phyloP scores from a whole-genome alignment of 2,113 vertebrate genomes.

The Heterotilapia buettikoferi region DNA sequence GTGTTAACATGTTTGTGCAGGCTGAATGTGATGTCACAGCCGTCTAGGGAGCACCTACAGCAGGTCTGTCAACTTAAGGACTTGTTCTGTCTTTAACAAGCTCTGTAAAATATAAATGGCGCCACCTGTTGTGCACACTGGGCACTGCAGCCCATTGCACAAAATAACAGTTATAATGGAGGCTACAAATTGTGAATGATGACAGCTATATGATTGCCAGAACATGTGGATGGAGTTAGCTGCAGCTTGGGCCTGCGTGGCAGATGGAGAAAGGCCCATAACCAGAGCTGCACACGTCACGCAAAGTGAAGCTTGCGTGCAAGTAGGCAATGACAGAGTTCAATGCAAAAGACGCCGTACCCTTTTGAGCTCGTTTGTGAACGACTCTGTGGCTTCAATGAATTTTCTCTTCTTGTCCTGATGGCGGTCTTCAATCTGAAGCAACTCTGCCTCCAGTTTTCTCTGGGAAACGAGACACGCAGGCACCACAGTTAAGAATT shows the following conservation, averaged over 20 bases:
- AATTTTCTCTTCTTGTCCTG: conserved; percentile 98
- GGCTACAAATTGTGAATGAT: conserved; percentile 23
- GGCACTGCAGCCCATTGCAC: neutral
- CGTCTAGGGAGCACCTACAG: neutral
- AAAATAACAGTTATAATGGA: conserved; percentile 5
- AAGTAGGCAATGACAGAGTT: neutral
- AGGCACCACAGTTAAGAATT: neutral
- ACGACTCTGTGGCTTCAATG: conserved; percentile 93
- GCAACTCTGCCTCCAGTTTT: conserved; percentile 93
- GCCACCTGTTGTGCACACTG: conserved; percentile 30
- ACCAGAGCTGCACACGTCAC: conserved; percentile 1
- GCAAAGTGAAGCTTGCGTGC: conserved; percentile 32
- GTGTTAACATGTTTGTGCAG: neutral
- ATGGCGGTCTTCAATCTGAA: conserved; percentile 96
- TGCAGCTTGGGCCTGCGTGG: conserved; percentile 39
- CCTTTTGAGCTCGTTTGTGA: conserved; percentile 95
- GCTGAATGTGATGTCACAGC: neutral
- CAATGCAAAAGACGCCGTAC: conserved; percentile 62
- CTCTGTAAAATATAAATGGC: conserved; percentile 21
- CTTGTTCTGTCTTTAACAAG: neutral
- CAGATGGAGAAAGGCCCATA: conserved; percentile 1
- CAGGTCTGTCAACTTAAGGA: neutral
- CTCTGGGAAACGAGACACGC: conserved; percentile 72
- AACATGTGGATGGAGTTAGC: conserved; percentile 50
- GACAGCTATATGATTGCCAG: conserved; percentile 32